Conservation (phyloP, 1,140 invertebrate species). For the Centruroides vittatus region DNA sequence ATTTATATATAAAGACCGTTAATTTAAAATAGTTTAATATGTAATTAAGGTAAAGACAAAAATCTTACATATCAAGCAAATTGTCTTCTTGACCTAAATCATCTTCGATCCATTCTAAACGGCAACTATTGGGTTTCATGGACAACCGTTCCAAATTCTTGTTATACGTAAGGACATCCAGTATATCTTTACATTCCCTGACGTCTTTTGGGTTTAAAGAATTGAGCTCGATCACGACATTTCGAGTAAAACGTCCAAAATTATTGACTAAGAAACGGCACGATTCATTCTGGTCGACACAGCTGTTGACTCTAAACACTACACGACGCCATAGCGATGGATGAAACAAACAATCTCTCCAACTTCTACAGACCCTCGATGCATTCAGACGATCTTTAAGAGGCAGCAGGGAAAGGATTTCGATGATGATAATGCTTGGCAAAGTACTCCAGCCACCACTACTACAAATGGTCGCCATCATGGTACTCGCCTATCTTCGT, state of each 20-base stretch:
- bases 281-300: slow-evolving; percentile 29
- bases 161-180: slow-evolving; percentile 22
- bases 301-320: slow-evolving; percentile 28
- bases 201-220: slow-evolving; percentile 29
- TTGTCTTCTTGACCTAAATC: background rate
- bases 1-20: too few relatives aligned
- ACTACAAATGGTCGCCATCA: slow-evolving; percentile 10
- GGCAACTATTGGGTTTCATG: slow-evolving; percentile 14
- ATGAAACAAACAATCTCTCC: slow-evolving; percentile 44
- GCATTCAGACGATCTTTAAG: slow-evolving; percentile 39
- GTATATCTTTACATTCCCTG: slow-evolving; percentile 22
- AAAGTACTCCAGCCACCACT: slow-evolving; percentile 35
- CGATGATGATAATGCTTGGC: slow-evolving; percentile 44
- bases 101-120: slow-evolving; percentile 9
- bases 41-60: too few relatives aligned
- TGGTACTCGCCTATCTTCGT: background rate
- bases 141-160: slow-evolving; percentile 12
- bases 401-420: slow-evolving; percentile 44
- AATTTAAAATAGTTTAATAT: too few relatives aligned
- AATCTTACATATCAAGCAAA: too few relatives aligned
- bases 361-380: slow-evolving; percentile 43
- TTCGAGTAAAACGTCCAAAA: slow-evolving; percentile 32
- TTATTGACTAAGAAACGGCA: slow-evolving; percentile 29
- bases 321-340: slow-evolving; percentile 42
- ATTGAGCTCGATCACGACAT: slow-evolving; percentile 31